Conservation (phyloP, 2,888 invertebrate species). For the Uloborus plumipes region DNA sequence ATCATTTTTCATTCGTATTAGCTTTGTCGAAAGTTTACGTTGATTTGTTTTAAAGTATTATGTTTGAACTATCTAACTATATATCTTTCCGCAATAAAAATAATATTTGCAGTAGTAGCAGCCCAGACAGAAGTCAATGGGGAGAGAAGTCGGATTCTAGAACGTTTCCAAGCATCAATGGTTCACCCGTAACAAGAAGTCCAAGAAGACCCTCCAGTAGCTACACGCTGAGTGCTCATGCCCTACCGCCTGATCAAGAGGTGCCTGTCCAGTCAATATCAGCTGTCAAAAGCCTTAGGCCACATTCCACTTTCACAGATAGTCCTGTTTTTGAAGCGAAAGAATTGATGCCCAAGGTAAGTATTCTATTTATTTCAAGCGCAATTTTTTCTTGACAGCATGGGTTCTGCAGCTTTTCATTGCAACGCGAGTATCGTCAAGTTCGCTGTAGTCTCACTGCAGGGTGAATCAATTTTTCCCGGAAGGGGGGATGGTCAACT, state of each 20-base stretch:
- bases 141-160: neutral
- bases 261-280: neutral
- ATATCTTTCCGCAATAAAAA: no score
- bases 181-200: constrained; percentile 20
- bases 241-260: constrained; percentile 18
- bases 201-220: constrained; percentile 44
- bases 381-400: neutral
- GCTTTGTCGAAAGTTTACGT: no score
- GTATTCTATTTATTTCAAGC: neutral
- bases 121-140: constrained; percentile 33
- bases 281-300: constrained; percentile 4
- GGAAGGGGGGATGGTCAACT: no score
- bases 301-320: constrained; percentile 57
- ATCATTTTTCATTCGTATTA: no score
- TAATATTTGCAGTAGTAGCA: constrained; percentile 34
- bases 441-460: no score
- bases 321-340: constrained; percentile 43
- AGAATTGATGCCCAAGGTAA: constrained; percentile 42
- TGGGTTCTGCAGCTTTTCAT: neutral
- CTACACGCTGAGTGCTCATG: constrained; percentile 47
- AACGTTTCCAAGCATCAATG: neutral
- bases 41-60: no score
- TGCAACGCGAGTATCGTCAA: no score
- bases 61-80: no score
- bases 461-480: no score